Evolutionary conservation across 2,888 invertebrate genomes (phyloP).

Genomic region (Phragmatobia fuliginosa): DNA sequence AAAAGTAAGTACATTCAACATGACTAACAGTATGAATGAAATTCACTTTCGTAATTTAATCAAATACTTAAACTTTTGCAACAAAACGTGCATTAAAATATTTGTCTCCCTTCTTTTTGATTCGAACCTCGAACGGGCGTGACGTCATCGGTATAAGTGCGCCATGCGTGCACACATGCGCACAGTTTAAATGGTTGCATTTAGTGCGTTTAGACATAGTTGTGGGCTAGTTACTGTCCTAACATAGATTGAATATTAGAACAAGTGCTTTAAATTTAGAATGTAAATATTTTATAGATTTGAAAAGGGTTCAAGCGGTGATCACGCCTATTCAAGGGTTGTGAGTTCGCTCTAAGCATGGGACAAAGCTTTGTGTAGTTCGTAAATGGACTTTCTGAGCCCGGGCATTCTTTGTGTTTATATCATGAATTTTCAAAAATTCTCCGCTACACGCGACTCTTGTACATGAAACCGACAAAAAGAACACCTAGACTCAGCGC

Average conservation of each 20-base stretch:
- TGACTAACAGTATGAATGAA: constrained; percentile 7
- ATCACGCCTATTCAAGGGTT: no score
- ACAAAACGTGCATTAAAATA: constrained; percentile 9
- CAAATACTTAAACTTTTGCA: constrained; percentile 14
- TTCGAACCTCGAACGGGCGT: constrained; percentile 28
- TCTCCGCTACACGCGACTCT: no score
- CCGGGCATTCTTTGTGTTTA: no score
- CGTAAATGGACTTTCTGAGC: no score
- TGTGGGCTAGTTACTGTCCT: constrained; percentile 13
- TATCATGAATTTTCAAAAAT: no score
- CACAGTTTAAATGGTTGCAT: constrained; percentile 41
- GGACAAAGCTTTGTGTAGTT: no score
- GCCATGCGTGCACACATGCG: constrained; percentile 46
- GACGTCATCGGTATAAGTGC: constrained; percentile 54
- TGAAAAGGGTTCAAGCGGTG: no score
- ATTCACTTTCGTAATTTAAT: constrained; percentile 8
- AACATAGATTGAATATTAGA: background rate
- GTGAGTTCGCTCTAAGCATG: no score
- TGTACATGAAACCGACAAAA: no score
- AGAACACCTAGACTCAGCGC: no score
- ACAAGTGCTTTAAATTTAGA: background rate
- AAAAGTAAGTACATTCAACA: background rate
- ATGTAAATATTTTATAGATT: background rate
- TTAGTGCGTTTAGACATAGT: constrained; percentile 28
- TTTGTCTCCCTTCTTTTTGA: constrained; percentile 21